phyloP scores from a whole-genome alignment of 2,113 vertebrate species.

The Ciconia boyciana region DNA sequence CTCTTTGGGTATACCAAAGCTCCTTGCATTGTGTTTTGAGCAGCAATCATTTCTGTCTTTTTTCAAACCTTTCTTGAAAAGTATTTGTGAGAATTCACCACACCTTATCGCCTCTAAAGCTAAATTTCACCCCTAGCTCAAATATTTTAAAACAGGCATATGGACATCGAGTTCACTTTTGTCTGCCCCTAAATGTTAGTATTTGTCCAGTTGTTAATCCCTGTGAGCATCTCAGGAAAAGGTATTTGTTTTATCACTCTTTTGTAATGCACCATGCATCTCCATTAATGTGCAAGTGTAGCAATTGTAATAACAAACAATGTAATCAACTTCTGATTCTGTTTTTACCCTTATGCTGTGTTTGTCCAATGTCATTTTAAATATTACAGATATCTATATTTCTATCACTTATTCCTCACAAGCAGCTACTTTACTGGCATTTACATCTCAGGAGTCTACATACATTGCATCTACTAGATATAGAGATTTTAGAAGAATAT shows the following conservation, averaged over 20 bases:
- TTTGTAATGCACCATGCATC: fast-evolving
- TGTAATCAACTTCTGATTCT: not conserved
- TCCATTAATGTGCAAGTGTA: not conserved
- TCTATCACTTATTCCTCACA: not conserved
- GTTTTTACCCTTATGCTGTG: not conserved
- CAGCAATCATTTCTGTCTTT: not conserved
- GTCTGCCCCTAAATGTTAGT: not conserved
- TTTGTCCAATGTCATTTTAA: not conserved
- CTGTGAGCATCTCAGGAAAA: not conserved
- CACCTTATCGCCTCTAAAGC: not conserved
- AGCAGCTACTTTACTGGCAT: not conserved
- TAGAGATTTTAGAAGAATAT: not conserved
- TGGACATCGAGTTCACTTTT: not conserved
- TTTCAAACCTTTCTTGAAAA: not conserved
- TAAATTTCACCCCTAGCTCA: not conserved
- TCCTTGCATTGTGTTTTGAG: not conserved
- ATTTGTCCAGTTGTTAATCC: not conserved
- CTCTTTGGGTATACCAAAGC: not conserved
- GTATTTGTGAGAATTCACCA: not conserved
- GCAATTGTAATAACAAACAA: not conserved
- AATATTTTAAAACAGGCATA: not conserved
- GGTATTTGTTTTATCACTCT: not conserved
- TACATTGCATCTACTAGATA: not conserved
- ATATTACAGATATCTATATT: not conserved
- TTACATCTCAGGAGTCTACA: not conserved